phyloP scores from a whole-genome alignment of 2,888 invertebrate species.

The Orthosia cruda region DNA sequence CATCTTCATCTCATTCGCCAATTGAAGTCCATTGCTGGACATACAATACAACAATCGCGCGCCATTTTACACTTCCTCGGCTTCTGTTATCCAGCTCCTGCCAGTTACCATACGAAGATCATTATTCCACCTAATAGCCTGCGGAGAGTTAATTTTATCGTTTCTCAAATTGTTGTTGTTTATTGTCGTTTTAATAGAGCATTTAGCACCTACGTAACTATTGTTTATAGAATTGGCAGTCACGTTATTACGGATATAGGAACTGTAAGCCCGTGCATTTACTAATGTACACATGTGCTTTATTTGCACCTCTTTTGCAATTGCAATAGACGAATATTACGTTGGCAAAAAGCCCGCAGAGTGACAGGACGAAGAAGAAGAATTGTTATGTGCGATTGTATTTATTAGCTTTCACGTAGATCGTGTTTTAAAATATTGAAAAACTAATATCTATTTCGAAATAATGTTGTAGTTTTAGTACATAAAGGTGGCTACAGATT shows the following conservation, averaged over 20 bases:
- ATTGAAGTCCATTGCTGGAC: too few relatives aligned
- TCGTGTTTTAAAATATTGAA: constrained; percentile 27
- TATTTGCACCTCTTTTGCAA: constrained; percentile 31
- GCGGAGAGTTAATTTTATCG: background rate
- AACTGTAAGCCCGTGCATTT: constrained; percentile 18
- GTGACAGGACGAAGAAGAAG: constrained; percentile 15
- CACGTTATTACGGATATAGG: constrained; percentile 13
- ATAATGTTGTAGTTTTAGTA: constrained; percentile 32
- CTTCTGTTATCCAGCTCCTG: too few relatives aligned
- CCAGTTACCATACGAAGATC: too few relatives aligned
- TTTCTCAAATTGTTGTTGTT: constrained; percentile 6
- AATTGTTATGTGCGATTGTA: constrained; percentile 35
- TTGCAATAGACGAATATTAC: constrained; percentile 15
- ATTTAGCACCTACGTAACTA: constrained; percentile 22
- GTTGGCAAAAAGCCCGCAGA: constrained; percentile 37
- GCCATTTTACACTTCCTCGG: too few relatives aligned
- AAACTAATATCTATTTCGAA: constrained; percentile 18
- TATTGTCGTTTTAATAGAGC: constrained; percentile 12
- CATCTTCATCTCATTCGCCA: background rate
- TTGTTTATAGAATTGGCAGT: constrained; percentile 58
- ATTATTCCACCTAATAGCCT: too few relatives aligned
- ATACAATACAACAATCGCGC: too few relatives aligned
- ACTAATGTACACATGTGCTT: constrained; percentile 28
- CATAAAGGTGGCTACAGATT: constrained; percentile 31
- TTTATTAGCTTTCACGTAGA: constrained; percentile 50